These are phyloP conservation scores for Arctocebus calabarensis DNA, from an alignment of 2,797 vertebrate species.

Conservation along the genomic window DNA sequence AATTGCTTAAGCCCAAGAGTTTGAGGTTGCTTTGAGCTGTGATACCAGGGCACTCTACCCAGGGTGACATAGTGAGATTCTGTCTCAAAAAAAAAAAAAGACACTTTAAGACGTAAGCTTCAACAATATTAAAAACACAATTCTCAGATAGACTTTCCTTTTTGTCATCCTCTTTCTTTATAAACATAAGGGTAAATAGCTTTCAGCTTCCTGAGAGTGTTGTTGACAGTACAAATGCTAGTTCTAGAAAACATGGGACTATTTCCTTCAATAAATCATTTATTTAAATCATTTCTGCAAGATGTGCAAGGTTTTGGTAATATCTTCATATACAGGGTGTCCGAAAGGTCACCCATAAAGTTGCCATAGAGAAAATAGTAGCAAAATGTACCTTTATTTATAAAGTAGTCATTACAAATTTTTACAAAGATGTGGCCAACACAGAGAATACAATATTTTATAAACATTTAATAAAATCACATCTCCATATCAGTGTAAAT, in stretches of 20 bases:
- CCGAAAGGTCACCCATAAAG: too few species aligned
- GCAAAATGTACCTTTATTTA: too few species aligned
- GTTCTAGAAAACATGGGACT: background rate
- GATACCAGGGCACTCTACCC: too few species aligned
- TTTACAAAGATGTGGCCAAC: too few species aligned
- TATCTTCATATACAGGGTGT: background rate
- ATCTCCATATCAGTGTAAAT: background rate
- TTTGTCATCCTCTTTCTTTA: background rate
- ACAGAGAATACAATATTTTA: too few species aligned
- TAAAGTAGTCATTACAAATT: too few species aligned
- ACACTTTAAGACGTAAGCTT: background rate
- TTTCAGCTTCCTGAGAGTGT: background rate
- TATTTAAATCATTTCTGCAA: constrained; percentile 16
- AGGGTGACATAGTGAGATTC: too few species aligned
- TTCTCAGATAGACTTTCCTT: background rate
- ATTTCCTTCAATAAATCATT: background rate
- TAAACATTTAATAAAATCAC: background rate
- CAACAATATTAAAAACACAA: constrained; percentile 43
- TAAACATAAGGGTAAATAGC: background rate
- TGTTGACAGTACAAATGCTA: background rate
- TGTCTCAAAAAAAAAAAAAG: too few species aligned
- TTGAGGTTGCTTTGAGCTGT: too few species aligned
- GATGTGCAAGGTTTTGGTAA: background rate
- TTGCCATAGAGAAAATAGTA: too few species aligned
- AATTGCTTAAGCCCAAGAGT: too few species aligned